Conservation (phyloP, 2,113 vertebrate species). For the Ammodytes dubius region DNA sequence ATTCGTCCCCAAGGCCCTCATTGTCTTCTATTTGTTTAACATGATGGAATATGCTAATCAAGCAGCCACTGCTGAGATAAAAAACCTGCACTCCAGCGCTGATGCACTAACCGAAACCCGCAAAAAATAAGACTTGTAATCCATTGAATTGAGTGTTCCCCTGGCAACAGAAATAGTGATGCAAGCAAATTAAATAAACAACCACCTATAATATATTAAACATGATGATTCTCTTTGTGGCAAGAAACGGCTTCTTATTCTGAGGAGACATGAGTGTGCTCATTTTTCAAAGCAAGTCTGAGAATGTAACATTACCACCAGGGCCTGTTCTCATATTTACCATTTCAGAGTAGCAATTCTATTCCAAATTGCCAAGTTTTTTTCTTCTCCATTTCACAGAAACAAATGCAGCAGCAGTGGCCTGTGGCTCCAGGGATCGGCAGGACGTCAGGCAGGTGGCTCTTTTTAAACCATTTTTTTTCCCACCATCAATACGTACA, state of each 20-base stretch:
- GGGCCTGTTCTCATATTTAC: conserved; percentile 55
- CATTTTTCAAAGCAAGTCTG: conserved; percentile 29
- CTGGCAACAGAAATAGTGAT: conserved; percentile 51
- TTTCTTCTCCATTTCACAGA: conserved; percentile 36
- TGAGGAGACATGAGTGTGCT: neutral
- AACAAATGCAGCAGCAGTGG: conserved; percentile 26
- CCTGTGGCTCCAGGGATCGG: conserved; percentile 35
- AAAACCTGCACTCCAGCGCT: conserved; percentile 32
- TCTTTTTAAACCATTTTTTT: conserved; percentile 49
- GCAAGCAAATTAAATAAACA: conserved; percentile 58
- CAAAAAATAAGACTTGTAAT: conserved; percentile 55
- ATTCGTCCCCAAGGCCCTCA: conserved; percentile 68
- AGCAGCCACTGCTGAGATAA: conserved; percentile 50
- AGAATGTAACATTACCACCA: conserved; percentile 36
- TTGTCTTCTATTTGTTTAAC: conserved; percentile 82
- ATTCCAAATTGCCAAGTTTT: conserved; percentile 54
- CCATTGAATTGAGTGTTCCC: conserved; percentile 67
- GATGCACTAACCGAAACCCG: conserved; percentile 35
- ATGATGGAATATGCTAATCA: conserved; percentile 83
- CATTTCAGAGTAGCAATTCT: conserved; percentile 46
- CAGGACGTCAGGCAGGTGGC: neutral
- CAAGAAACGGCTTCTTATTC: conserved; percentile 6
- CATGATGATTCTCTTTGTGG: conserved; percentile 9
- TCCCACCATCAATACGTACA: neutral
- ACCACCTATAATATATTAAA: conserved; percentile 39